These are phyloP conservation scores for Timema cristinae DNA, from an alignment of 2,888 invertebrate genomes.

Conservation along the genomic window DNA sequence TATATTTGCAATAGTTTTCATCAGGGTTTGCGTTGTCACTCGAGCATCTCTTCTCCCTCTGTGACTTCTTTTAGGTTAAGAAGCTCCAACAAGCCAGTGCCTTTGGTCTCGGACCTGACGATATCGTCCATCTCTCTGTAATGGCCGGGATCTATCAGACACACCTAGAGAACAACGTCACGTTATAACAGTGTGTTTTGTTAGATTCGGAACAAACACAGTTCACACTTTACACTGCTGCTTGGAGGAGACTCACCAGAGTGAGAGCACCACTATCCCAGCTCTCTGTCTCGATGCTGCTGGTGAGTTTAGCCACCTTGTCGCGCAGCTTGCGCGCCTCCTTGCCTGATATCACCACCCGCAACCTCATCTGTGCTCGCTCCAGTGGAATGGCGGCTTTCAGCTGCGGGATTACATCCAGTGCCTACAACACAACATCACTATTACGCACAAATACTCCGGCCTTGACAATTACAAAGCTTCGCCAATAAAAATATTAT, in stretches of 20 bases:
- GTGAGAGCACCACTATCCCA: constrained; percentile 78
- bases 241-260: constrained; percentile 55
- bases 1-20: background rate
- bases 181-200: no score
- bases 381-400: constrained; percentile 85
- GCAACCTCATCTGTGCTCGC: constrained; percentile 91
- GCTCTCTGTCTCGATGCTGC: constrained; percentile 78
- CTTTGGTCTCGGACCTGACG: constrained; percentile 80
- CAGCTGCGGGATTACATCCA: constrained; percentile 86
- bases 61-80: constrained; percentile 88
- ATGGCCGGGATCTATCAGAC: constrained; percentile 86
- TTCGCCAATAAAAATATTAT: no score
- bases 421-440: constrained; percentile 50
- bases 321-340: constrained; percentile 80
- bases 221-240: no score
- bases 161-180: constrained; percentile 43
- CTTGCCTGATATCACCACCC: constrained; percentile 73
- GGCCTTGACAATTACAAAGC: no score
- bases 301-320: constrained; percentile 70
- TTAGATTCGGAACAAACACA: no score
- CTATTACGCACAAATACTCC: no score
- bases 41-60: constrained; percentile 77
- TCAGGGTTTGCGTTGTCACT: constrained; percentile 41
- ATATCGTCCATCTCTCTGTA: constrained; percentile 86
- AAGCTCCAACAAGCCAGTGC: constrained; percentile 82